Base-by-base conservation (phyloP, 2,113 vertebrate genomes). In the Tympanuchus pallidicinctus region DNA sequence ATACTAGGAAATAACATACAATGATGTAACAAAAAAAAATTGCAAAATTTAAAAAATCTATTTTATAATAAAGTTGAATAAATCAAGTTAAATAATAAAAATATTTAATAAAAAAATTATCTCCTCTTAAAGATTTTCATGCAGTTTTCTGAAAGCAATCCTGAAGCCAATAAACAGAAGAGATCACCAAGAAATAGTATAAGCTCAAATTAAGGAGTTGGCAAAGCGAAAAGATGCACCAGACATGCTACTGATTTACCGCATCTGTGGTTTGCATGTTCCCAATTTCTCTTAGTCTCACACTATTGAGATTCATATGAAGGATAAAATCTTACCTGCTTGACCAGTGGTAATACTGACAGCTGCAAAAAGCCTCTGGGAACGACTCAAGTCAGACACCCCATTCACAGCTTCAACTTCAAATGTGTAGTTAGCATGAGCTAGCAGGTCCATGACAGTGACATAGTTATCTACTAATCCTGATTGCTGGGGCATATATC, bases 391-490 rank as follows among this genome's bases (percentile, higher is more conserved):
- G 92, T 99, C 99, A 32, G 99, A 99, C 95, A 99, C 99, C 15
- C 99, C 99, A 73, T 99, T 99, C 84, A 99, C 99, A 69, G 99
- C 99, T 98, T 99, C 99, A 40, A 99, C 99, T 98, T 99, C 99
- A 73, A 99, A 99, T 5, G 99, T 99, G 91, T 99, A 99, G 97
- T 99, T 99, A 87, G 99, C 99, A 27, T 99, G 99, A 72, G 99
- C 98, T n/a, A 99, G 97, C 93, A 99, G 98, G 97, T 99, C 99
- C 96, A 98, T 94, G 95, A 99, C 96, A 72, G 98, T 99, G 96
- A 99, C 98, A 52, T 98, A 99, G 83, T 98, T 99, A 96, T 99
- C 99, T 95, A 97, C 98, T 97, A 99, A 98, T 97, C 99, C 99
- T 63, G 98, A 98, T 97, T 99, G 99, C 85, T 99, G 98, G 10